Percentiles rank a stretch among this genome's conserved stretches.
Evolutionary conservation across 2,113 vertebrate genomes (phyloP).

Genomic region (Lepisosteus oculatus): DNA sequence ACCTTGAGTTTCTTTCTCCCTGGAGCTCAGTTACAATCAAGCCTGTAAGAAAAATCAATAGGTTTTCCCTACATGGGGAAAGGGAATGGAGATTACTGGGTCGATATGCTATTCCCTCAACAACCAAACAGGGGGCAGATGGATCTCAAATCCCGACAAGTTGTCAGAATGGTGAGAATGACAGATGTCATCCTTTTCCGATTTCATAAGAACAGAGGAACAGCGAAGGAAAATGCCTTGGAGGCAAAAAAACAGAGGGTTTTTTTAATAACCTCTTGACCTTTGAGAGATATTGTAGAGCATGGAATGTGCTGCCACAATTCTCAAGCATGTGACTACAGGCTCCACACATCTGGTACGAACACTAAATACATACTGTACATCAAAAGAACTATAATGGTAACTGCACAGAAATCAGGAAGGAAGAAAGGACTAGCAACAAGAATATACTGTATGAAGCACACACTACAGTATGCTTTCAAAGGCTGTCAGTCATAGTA

Average conservation of each 20-base stretch:
- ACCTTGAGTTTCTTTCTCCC: conserved; percentile 14
- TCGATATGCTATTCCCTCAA: conserved; percentile 5
- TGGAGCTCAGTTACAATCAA: conserved; percentile 4
- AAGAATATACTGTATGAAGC: neutral
- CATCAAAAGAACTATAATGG: neutral
- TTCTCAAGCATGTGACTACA: neutral
- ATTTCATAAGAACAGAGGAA: neutral
- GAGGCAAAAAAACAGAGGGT: neutral
- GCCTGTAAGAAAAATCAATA: conserved; percentile 11
- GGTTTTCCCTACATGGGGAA: neutral
- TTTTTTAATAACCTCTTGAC: neutral
- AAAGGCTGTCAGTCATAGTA: too few relatives aligned
- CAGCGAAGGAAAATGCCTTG: neutral
- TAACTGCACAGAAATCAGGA: neutral
- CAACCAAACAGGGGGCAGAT: neutral
- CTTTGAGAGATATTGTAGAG: neutral
- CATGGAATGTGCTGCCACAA: neutral
- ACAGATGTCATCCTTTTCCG: neutral
- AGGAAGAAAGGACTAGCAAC: neutral
- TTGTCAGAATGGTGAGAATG: neutral
- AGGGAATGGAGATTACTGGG: conserved; percentile 8
- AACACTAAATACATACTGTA: neutral
- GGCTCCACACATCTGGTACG: neutral
- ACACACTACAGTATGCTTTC: too few relatives aligned
- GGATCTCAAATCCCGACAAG: neutral